phyloP scores from a whole-genome alignment of 1,140 invertebrate genomes.

The Sipha flava region DNA sequence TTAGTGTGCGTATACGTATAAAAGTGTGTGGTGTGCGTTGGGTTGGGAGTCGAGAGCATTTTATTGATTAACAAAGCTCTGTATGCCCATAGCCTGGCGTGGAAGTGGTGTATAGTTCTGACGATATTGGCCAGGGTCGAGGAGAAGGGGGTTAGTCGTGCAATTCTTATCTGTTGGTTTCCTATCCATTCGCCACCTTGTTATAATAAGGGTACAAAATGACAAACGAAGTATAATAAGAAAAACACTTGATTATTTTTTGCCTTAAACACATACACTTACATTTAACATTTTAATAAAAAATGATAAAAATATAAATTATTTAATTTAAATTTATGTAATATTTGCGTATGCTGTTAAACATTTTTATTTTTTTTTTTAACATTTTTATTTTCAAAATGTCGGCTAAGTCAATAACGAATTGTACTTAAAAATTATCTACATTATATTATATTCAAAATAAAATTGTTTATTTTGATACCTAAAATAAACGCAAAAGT shows the following conservation, averaged over 20 bases:
- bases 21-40: not conserved
- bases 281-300: no score
- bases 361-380: no score
- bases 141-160: not conserved
- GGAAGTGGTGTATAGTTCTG: not conserved
- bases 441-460: no score
- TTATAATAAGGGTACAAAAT: not conserved
- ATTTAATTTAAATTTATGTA: no score
- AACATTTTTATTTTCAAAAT: no score
- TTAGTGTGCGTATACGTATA: slow-evolving; percentile 25
- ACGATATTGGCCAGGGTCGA: not conserved
- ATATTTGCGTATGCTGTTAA: no score
- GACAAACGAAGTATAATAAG: not conserved
- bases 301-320: no score
- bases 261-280: no score
- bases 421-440: no score
- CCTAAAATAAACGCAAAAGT: no score
- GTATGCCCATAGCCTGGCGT: not conserved
- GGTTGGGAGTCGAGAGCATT: slow-evolving; percentile 4
- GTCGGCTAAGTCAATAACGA: no score
- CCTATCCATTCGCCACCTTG: not conserved
- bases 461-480: no score
- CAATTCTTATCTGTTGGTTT: slow-evolving; percentile 17
- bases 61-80: slow-evolving; percentile 32
- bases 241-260: not conserved